These are phyloP conservation scores for Drosophila ambigua DNA, from an alignment of 1,140 invertebrate species.

Conservation along the genomic window DNA sequence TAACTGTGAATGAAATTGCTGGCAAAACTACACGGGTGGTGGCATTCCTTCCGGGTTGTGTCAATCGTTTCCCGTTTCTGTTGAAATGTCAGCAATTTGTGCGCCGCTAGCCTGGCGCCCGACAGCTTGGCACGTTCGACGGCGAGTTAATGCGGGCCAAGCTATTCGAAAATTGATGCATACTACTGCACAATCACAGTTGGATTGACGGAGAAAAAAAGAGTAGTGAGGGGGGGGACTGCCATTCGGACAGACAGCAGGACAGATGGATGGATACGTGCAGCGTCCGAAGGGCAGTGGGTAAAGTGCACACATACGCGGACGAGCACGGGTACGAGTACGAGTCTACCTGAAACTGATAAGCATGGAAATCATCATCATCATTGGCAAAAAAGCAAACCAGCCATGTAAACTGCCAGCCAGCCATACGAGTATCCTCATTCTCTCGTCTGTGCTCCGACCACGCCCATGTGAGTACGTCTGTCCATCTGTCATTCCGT, in stretches of 20 bases:
- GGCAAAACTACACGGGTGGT: constrained; percentile 3
- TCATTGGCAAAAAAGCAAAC: constrained; percentile 31
- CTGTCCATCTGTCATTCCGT: not conserved
- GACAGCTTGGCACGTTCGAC: constrained; percentile 27
- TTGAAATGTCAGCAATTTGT: constrained; percentile 63
- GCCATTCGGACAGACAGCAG: constrained; percentile 10
- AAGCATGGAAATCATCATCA: constrained; percentile 48
- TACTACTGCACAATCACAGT: constrained; percentile 44
- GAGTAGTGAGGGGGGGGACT: too few species aligned
- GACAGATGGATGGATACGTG: constrained; percentile 18
- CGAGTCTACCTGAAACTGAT: constrained; percentile 27
- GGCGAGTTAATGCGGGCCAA: constrained; percentile 51
- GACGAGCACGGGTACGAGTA: not conserved
- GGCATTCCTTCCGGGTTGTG: constrained; percentile 21
- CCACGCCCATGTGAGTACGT: constrained; percentile 23
- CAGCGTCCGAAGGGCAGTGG: not conserved
- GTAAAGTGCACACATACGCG: constrained; percentile 6
- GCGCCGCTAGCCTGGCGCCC: constrained; percentile 26
- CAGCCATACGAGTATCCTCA: constrained; percentile 1
- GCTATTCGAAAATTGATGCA: constrained; percentile 53
- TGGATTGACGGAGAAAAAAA: constrained; percentile 31
- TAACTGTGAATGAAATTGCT: not conserved
- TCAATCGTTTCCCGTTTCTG: constrained; percentile 33
- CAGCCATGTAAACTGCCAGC: constrained; percentile 24
- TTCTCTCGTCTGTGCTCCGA: not conserved